Evolutionary conservation across 2,888 invertebrate genomes (phyloP).

Genomic region (Gymnocheta viridis): DNA sequence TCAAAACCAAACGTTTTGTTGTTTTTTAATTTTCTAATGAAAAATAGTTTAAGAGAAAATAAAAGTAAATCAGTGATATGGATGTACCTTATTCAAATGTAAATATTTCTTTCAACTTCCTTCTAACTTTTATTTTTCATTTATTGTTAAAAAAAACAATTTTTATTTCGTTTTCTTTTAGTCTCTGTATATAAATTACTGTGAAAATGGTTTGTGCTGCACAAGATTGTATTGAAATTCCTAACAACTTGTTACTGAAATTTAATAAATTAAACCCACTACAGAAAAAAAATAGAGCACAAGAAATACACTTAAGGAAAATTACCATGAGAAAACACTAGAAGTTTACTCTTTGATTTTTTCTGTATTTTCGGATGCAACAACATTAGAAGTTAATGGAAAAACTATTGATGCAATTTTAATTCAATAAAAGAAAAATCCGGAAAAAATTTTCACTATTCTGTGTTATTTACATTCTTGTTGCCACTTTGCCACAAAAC

Average conservation of each 20-base stretch:
- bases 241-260: background rate
- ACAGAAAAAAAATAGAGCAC: background rate
- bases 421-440: constrained; percentile 13
- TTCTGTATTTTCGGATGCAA: background rate
- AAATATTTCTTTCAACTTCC: no score
- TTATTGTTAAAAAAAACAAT: no score
- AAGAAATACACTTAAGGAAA: background rate
- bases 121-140: no score
- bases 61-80: no score
- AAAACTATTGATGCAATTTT: constrained; percentile 28
- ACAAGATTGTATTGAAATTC: background rate
- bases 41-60: no score
- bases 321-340: constrained; percentile 11
- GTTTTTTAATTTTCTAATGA: no score
- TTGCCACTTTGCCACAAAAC: background rate
- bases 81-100: no score
- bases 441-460: background rate
- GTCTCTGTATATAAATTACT: no score
- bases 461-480: background rate
- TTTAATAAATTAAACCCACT: background rate
- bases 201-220: no score
- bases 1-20: no score
- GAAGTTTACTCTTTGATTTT: constrained; percentile 1
- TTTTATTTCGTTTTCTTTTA: background rate
- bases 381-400: background rate